phyloP scores from a whole-genome alignment of 1,140 invertebrate species.

The Carcinoscorpius rotundicauda region DNA sequence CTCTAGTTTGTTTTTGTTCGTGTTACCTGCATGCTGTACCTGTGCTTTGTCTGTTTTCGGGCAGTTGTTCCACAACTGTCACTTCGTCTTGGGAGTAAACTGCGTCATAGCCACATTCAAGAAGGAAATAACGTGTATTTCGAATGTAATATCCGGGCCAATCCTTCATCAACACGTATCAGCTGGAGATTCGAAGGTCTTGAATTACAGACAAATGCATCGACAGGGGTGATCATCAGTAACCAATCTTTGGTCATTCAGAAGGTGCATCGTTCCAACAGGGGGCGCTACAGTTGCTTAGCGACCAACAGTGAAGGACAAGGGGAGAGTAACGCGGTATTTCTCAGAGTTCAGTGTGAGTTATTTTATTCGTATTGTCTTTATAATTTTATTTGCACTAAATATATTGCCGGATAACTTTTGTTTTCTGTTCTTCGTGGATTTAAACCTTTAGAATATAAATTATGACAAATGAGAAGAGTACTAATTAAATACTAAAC shows the following conservation, averaged over 20 bases:
- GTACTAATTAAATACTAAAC: too few relatives aligned
- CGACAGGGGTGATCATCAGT: constrained; percentile 61
- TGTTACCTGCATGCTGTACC: too few relatives aligned
- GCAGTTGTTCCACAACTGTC: constrained; percentile 70
- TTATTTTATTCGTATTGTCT: constrained; percentile 25
- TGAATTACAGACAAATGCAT: constrained; percentile 40
- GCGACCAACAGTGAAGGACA: constrained; percentile 80
- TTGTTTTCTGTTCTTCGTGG: too few relatives aligned
- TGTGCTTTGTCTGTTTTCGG: neutral
- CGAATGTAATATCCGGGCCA: constrained; percentile 45
- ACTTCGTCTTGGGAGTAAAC: constrained; percentile 45
- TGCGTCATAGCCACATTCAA: constrained; percentile 56
- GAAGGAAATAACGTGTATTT: constrained; percentile 74
- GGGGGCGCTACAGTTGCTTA: constrained; percentile 59
- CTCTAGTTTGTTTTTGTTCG: too few relatives aligned
- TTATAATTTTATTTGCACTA: too few relatives aligned
- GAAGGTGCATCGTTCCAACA: constrained; percentile 24
- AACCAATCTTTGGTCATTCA: constrained; percentile 47
- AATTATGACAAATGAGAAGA: too few relatives aligned
- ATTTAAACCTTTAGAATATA: too few relatives aligned
- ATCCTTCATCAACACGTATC: constrained; percentile 15
- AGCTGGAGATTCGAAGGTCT: constrained; percentile 18
- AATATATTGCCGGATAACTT: too few relatives aligned
- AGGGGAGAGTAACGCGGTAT: constrained; percentile 65
- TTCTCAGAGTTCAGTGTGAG: constrained; percentile 79